Base-by-base conservation (phyloP, 2,888 invertebrate genomes). In the Erynnis tages region DNA sequence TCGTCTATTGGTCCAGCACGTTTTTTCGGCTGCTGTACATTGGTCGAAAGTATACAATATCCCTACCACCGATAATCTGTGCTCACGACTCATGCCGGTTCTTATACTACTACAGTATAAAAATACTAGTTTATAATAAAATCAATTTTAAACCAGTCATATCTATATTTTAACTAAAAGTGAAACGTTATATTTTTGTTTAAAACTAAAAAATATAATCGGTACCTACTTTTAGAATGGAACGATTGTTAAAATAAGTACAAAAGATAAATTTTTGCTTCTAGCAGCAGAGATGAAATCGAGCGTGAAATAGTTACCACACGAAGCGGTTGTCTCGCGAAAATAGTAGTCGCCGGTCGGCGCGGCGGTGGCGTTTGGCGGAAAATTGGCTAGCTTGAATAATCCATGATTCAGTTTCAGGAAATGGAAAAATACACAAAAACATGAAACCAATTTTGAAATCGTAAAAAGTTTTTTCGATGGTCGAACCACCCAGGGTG, bases 251-350 rank as follows among this genome's bases (percentile, higher is more conserved):
- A 52, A 47, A 43, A 58, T 50, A 57, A 40, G 21, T 21, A 21
- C 3, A 41, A 41, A 53, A 65, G 65, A 71, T 67, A 32, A 70
- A 67, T 71, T 67, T 73, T 71, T 76, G 79, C 75, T 82, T 81
- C 79, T 77, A 79, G 78, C 79, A 72, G 75, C 71, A 69, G 73
- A 68, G 66, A 73, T 73, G 81, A 83, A 86, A 87, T 85, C 80
- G 85, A 85, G 76, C 85, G 84, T 85, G 82, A 85, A 87, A 85
- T 86, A 75, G 85, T 79, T 82, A 82, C 84, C 82, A 78, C 83
- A 72, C 73, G 71, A 68, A 75, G 72, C 69, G 79, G 77, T 77
- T 82, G 82, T 82, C 83, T 82, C 79, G 80, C 73, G 82, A 77
- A 74, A 80, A 82, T 81, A 71, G 17, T 43, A 23, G 34, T 23